Evolutionary conservation across 2,797 vertebrate genomes (phyloP).

Genomic region (Mastacembelus armatus): DNA sequence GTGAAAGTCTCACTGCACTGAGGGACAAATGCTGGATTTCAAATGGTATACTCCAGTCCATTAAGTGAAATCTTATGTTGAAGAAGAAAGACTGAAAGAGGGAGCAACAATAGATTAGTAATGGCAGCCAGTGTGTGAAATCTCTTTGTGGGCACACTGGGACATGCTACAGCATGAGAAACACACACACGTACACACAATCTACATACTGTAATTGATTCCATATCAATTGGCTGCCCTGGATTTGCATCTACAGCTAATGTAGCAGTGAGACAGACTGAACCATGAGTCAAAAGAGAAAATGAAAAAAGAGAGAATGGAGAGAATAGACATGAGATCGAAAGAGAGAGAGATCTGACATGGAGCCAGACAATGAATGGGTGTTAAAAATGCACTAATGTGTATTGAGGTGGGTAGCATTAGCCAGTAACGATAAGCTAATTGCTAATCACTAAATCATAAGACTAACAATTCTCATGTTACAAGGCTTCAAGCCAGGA

Average conservation of each 20-base stretch:
- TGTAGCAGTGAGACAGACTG: conserved; percentile 48
- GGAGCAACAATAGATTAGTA: conserved; percentile 69
- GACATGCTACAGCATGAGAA: conserved; percentile 47
- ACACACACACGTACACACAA: conserved; percentile 30
- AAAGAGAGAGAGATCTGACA: conserved; percentile 60
- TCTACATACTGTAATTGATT: conserved; percentile 79
- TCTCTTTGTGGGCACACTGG: conserved; percentile 63
- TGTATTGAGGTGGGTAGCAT: conserved; percentile 77
- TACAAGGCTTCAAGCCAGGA: conserved; percentile 59
- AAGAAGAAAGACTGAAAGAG: conserved; percentile 34
- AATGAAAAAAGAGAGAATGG: conserved; percentile 31
- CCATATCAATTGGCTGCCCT: conserved; percentile 78
- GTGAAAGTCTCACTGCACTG: conserved; percentile 13
- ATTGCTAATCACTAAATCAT: conserved; percentile 77
- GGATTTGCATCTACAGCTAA: conserved; percentile 80
- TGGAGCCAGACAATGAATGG: conserved; percentile 74
- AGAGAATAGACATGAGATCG: conserved; percentile 45
- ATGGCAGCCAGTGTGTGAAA: conserved; percentile 72
- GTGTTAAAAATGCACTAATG: conserved; percentile 80
- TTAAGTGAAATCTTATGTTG: conserved; percentile 61
- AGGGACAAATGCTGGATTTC: conserved; percentile 24
- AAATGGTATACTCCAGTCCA: conserved; percentile 60
- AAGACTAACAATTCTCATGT: conserved; percentile 65
- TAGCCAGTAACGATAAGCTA: conserved; percentile 74
- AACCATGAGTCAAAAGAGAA: conserved; percentile 41